phyloP scores from a whole-genome alignment of 2,888 invertebrate species.

The Dermolepida albohirtum region DNA sequence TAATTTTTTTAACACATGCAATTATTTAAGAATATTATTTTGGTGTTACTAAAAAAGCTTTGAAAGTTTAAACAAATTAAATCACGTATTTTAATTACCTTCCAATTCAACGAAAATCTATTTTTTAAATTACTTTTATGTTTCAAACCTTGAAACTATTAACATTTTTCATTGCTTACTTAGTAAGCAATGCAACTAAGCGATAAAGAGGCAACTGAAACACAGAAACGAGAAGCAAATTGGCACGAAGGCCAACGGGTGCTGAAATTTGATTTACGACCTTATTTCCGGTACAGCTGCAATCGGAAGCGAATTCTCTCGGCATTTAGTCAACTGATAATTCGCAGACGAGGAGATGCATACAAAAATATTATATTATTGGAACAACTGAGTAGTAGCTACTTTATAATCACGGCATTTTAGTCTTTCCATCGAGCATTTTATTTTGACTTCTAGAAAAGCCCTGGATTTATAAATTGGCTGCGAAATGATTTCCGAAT shows the following conservation, averaged over 20 bases:
- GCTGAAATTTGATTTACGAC: slow-evolving; percentile 49
- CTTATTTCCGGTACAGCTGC: slow-evolving; percentile 56
- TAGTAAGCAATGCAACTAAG: not conserved
- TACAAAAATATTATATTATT: slow-evolving; percentile 35
- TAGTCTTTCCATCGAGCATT: slow-evolving; percentile 1
- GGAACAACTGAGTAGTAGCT: slow-evolving; percentile 4
- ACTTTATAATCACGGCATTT: slow-evolving; percentile 5
- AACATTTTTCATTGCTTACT: not conserved
- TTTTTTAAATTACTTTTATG: too few species aligned
- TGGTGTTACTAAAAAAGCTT: too few species aligned
- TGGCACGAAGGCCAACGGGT: slow-evolving; percentile 11
- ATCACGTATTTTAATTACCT: too few species aligned
- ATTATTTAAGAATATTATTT: too few species aligned
- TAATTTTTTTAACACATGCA: too few species aligned
- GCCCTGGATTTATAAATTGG: slow-evolving; percentile 1
- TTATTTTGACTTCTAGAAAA: slow-evolving; percentile 9
- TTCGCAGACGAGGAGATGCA: slow-evolving; percentile 28
- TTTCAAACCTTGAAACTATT: too few species aligned
- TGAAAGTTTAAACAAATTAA: too few species aligned
- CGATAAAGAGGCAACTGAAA: slow-evolving; percentile 2
- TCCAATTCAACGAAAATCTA: too few species aligned
- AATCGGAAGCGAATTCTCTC: slow-evolving; percentile 54
- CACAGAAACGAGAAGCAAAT: slow-evolving; percentile 1
- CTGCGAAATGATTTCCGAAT: not conserved
- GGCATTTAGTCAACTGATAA: slow-evolving; percentile 48